phyloP scores from a whole-genome alignment of 2,113 vertebrate species.

The Noctilio leporinus region DNA sequence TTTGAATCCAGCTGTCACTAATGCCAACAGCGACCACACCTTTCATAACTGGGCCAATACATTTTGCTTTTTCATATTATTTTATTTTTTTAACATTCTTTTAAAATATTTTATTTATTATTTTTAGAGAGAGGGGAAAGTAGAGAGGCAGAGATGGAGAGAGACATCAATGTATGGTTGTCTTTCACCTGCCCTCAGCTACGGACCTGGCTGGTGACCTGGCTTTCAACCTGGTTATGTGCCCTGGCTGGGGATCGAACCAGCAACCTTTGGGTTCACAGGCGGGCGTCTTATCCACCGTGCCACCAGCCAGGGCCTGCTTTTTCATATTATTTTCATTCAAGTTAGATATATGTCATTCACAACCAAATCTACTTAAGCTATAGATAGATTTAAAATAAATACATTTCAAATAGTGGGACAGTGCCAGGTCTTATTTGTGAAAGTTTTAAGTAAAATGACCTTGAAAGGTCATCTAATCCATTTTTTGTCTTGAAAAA shows the following conservation, averaged over 20 bases:
- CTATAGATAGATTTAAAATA: neutral
- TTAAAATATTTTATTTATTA: too few species aligned
- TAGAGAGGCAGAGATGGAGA: too few species aligned
- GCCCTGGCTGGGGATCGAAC: too few species aligned
- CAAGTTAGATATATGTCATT: neutral
- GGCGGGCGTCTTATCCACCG: too few species aligned
- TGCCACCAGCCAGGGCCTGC: too few species aligned
- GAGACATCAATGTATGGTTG: too few species aligned
- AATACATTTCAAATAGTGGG: neutral
- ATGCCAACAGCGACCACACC: neutral
- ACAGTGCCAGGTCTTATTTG: neutral
- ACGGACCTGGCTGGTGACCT: too few species aligned
- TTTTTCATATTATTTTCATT: neutral
- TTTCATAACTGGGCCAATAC: neutral
- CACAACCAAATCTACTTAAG: neutral
- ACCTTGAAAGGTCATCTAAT: constrained; percentile 23
- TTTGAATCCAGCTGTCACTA: neutral
- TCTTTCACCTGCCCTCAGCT: too few species aligned
- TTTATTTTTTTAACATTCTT: too few species aligned
- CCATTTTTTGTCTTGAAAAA: constrained; percentile 44
- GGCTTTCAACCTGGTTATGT: too few species aligned
- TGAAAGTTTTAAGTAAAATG: neutral
- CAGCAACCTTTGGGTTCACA: too few species aligned
- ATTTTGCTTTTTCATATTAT: neutral
- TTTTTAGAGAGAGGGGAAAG: too few species aligned